Evolutionary conservation across 2,888 invertebrate genomes (phyloP).

Genomic region (Mythimna vitellina): DNA sequence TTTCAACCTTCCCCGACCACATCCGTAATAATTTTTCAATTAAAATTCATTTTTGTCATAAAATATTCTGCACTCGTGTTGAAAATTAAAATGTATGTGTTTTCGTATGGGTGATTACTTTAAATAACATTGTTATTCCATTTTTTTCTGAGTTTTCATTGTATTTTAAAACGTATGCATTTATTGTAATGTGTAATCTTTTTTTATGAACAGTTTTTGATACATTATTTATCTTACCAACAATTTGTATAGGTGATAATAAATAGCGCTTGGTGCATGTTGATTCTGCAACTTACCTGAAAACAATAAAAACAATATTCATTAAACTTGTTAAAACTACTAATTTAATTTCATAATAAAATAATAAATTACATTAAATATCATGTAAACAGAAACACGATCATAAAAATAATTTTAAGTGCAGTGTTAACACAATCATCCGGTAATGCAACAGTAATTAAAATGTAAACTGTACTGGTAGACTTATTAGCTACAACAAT

Average conservation of each 20-base stretch:
- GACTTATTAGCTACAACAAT: background rate
- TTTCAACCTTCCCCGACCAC: slow-evolving; percentile 79
- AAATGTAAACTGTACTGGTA: slow-evolving; percentile 7
- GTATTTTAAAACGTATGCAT: slow-evolving; percentile 26
- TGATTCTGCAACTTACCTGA: slow-evolving; percentile 51
- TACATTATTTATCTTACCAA: slow-evolving; percentile 9
- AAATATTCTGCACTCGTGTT: slow-evolving; percentile 69
- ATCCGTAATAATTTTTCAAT: slow-evolving; percentile 84
- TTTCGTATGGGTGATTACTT: slow-evolving; percentile 63
- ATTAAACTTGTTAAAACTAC: background rate
- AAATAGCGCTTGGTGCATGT: background rate
- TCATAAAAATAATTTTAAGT: slow-evolving; percentile 6
- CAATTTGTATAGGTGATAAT: background rate
- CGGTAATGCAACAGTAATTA: slow-evolving; percentile 2
- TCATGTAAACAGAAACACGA: background rate
- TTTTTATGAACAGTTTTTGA: background rate
- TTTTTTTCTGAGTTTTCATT: slow-evolving; percentile 45
- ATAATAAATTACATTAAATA: background rate
- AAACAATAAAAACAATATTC: slow-evolving; percentile 13
- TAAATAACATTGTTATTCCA: slow-evolving; percentile 53
- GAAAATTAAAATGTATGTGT: slow-evolving; percentile 68
- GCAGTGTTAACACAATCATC: slow-evolving; percentile 2
- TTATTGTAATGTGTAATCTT: background rate
- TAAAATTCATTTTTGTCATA: slow-evolving; percentile 77
- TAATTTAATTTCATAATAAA: background rate